These are phyloP conservation scores for Takifugu flavidus DNA, from an alignment of 2,113 vertebrate genomes.

Conservation along the genomic window DNA sequence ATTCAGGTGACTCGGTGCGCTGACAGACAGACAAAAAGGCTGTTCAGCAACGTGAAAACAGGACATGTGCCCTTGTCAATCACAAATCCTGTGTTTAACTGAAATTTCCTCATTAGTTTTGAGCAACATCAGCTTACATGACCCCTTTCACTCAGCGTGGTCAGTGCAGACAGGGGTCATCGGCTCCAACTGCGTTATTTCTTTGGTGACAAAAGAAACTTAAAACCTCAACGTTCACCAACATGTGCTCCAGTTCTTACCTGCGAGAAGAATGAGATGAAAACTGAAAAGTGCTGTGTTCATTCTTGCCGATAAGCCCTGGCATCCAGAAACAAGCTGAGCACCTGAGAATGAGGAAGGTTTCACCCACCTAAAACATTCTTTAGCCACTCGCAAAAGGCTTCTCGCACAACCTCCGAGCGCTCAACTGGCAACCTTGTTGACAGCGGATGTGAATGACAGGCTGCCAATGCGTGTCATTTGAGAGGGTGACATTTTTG, in stretches of 20 bases:
- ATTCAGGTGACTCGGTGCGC: slow-evolving; percentile 26
- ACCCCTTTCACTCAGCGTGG: neutral
- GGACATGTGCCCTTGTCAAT: slow-evolving; percentile 63
- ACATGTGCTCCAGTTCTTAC: slow-evolving; percentile 41
- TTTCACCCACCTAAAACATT: slow-evolving; percentile 46
- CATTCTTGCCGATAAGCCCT: slow-evolving; percentile 43
- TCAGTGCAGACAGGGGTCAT: neutral
- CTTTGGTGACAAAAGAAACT: neutral
- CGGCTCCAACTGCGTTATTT: neutral
- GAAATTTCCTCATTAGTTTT: slow-evolving; percentile 24
- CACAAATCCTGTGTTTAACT: slow-evolving; percentile 25
- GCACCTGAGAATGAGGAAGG: slow-evolving; percentile 31
- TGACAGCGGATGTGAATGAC: slow-evolving; percentile 50
- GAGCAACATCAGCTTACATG: slow-evolving; percentile 5
- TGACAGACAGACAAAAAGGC: slow-evolving; percentile 17
- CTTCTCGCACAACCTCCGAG: slow-evolving; percentile 12
- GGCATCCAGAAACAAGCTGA: slow-evolving; percentile 28
- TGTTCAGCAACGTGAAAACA: slow-evolving; percentile 21
- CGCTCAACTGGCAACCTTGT: slow-evolving; percentile 28
- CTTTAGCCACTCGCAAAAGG: slow-evolving; percentile 32
- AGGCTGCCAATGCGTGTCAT: slow-evolving; percentile 52
- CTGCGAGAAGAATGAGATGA: slow-evolving; percentile 48
- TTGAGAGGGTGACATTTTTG: slow-evolving; percentile 55
- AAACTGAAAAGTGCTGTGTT: slow-evolving; percentile 25
- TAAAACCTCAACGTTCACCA: neutral